Evolutionary conservation across 2,113 vertebrate species (phyloP).

Genomic region (Cyanoramphus novaezelandiae): DNA sequence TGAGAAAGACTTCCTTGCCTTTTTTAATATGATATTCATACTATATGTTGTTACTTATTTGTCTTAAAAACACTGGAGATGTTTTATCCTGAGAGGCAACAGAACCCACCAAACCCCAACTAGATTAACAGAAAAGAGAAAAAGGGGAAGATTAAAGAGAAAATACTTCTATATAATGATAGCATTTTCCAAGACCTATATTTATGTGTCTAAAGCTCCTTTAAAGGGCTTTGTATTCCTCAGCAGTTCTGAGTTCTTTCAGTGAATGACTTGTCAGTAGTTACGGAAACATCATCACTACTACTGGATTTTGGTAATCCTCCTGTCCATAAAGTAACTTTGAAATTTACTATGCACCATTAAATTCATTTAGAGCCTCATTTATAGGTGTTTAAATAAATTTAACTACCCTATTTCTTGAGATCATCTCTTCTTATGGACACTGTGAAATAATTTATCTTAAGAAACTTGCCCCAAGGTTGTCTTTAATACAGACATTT

Average conservation of each 20-base stretch:
- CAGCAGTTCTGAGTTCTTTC: background rate
- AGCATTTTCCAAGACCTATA: background rate
- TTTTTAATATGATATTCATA: background rate
- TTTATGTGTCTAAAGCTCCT: background rate
- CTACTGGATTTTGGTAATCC: constrained; percentile 15
- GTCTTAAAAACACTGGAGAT: background rate
- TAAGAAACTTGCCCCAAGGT: constrained; percentile 34
- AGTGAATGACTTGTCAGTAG: background rate
- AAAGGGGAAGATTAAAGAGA: background rate
- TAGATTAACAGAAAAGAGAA: background rate
- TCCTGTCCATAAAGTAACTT: constrained; percentile 52
- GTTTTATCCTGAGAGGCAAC: background rate
- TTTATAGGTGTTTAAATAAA: constrained; percentile 67
- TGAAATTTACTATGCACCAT: constrained; percentile 48
- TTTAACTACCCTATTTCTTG: constrained; percentile 15
- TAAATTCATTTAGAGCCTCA: constrained; percentile 49
- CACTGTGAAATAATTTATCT: constrained; percentile 19
- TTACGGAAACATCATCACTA: constrained; percentile 26
- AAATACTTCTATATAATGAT: background rate
- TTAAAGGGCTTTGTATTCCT: background rate
- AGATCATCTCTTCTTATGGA: background rate
- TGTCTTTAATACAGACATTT: constrained; percentile 54
- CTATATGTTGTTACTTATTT: background rate
- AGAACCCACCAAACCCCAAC: background rate
- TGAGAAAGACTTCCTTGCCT: background rate